A percentile compares a stretch with the other conserved stretches of the same genome.
Evolutionary conservation across 1,140 invertebrate species (phyloP).

Genomic region (Caenorhabditis elegans): WBcel235 BX284606.5:3611001-3611500

Average conservation of each 20-base stretch:
- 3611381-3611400: not conserved
- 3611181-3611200: too few relatives aligned
- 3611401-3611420: not conserved
- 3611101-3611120: not conserved
- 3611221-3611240: too few relatives aligned
- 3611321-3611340: constrained; percentile 15
- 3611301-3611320: not conserved
- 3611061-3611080: constrained; percentile 26
- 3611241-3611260: too few relatives aligned
- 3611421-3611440: not conserved
- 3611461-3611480: constrained; percentile 18
- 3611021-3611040: not conserved
- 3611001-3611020: not conserved
- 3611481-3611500: constrained; percentile 12
- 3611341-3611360: not conserved
- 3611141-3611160: not conserved
- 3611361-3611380: not conserved
- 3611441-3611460: constrained; percentile 23
- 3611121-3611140: not conserved
- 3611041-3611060: constrained; percentile 38
- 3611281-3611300: not conserved
- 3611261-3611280: too few relatives aligned
- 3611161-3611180: not conserved
- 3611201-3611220: too few relatives aligned
- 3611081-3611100: constrained; percentile 9